Base-by-base conservation (phyloP, 2,113 vertebrate species). In the Meleagris gallopavo region DNA sequence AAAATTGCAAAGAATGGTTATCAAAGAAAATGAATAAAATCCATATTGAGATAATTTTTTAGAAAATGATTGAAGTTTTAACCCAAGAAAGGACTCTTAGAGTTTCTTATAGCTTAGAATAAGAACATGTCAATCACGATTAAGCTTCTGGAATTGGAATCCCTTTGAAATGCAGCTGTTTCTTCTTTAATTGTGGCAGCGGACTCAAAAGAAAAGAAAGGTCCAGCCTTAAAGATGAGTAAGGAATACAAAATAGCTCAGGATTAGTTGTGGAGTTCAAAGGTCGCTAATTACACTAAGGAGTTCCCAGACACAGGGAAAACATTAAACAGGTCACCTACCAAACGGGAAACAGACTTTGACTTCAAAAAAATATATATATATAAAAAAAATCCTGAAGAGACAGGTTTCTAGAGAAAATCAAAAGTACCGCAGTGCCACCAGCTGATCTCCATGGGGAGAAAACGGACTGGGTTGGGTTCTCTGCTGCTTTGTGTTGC, bases 131-230 rank as follows among this genome's bases (percentile, higher is more conserved):
- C 98, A 98, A 98, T 98, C 98, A 98, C 97, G 98, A 98, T 98
- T 98, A 98, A 98, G 98, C 98, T 98, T 98, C 98, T 98, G 97
- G 97, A 98, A 97, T 98, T 96, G 97, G 98, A 98, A 98, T 98
- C 98, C 98, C 98, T 98, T 98, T 98, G 98, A 98, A 98, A 98
- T 98, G 98, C 98, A 98, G 98, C 98, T 98, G 98, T 98, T 98
- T 98, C 98, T 98, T 98, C 98, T 98, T 98, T 98, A 98, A 98
- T 98, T 98, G 97, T 98, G 97, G 97, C 97, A 97, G 97, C 90
- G 43, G 98, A 98, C 97, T 97, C 97, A 93, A 97, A 98, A 98
- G 98, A 98, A 98, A 98, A 98, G 98, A 98, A 97, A 98, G 98
- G 98, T 98, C 98, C 98, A 98, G 98, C 97, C 98, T 98, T 98